Evolutionary conservation across 2,113 vertebrate species (phyloP), one percentile per base, ranked within the genome.

Genomic region (Oophaga pumilio): DNA sequence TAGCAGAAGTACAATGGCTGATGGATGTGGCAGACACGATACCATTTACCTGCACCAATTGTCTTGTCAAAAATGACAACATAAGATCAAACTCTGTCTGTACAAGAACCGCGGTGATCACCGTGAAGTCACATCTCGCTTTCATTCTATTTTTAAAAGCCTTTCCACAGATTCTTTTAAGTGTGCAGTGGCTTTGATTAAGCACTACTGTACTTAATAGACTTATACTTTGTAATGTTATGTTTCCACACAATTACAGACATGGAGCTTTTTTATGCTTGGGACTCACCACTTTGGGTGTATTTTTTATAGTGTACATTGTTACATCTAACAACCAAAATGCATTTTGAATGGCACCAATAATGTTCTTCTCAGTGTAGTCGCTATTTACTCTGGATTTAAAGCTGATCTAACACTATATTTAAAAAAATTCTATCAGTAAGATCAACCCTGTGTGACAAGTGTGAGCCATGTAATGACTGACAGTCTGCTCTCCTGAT

Each of bases 31-130:
- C 53, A 87, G 85, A 87, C 85, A 82, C 85, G 78, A 82, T 87
- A 82, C 62, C 85, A 82, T 82, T 87, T 87, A 74, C 66, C 76
- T 82, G 77, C 18, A 82, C 66, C 78, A 82, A 87, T 87, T 87
- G 74, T n/a, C 66, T 68, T 87, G 78, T 87, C 85, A 87, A 53
- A 82, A 87, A 73, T 87, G 85, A 87, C 85, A 87, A 74, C 85
- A 87, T 82, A 52, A 81, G 77, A 87, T 87, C 77, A 87, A 87
- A 81, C 53, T 82, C 22, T 87, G 85, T 81, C 85, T 87, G 85
- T 20, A 60, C 66, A 82, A 69, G 53, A 59, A 66, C 66, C 14
- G n/a, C 60, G 3, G 71, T 74, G 43, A 12, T 49, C 71, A 74
- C 77, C 59, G 59, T 82, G 53, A 87, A 80, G 78, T 69, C 53